A percentile compares a stretch with the other conserved stretches of the same genome.
phyloP scores from a whole-genome alignment of 2,797 vertebrate species.

The Anabacerthia variegaticeps region DNA sequence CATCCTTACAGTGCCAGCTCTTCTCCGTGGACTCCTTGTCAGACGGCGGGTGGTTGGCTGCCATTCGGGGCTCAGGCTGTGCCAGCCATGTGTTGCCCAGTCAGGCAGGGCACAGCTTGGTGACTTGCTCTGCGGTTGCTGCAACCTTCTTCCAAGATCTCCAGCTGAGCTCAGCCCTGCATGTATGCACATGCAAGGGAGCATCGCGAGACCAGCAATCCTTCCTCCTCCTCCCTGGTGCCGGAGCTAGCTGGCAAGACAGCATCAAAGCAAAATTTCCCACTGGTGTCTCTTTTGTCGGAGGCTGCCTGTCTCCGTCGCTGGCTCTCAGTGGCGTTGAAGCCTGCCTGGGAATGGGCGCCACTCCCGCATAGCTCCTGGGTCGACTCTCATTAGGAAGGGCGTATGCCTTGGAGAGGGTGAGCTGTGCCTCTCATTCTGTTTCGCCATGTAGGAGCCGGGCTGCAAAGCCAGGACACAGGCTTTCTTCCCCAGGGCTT shows the following conservation, averaged over 20 bases:
- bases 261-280: constrained; percentile 38
- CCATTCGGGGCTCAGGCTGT: fast-evolving
- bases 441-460: fast-evolving
- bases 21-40: not conserved
- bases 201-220: not conserved
- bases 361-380: constrained; percentile 47
- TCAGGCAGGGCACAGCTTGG: not conserved
- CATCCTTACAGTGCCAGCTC: not conserved
- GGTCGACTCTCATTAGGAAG: constrained; percentile 51
- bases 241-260: not conserved
- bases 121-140: not conserved
- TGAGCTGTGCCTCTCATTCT: not conserved
- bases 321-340: not conserved
- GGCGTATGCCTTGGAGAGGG: not conserved
- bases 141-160: not conserved
- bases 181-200: not conserved
- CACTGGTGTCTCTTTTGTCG: not conserved
- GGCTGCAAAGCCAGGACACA: not conserved
- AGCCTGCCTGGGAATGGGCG: constrained; percentile 51
- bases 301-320: constrained; percentile 9
- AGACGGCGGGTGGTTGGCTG: fast-evolving
- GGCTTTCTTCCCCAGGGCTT: constrained; percentile 31
- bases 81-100: not conserved
- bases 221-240: constrained; percentile 22
- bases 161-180: not conserved